Evolutionary conservation across 2,888 invertebrate genomes (phyloP).

Genomic region (Leptarthrus brevirostris): DNA sequence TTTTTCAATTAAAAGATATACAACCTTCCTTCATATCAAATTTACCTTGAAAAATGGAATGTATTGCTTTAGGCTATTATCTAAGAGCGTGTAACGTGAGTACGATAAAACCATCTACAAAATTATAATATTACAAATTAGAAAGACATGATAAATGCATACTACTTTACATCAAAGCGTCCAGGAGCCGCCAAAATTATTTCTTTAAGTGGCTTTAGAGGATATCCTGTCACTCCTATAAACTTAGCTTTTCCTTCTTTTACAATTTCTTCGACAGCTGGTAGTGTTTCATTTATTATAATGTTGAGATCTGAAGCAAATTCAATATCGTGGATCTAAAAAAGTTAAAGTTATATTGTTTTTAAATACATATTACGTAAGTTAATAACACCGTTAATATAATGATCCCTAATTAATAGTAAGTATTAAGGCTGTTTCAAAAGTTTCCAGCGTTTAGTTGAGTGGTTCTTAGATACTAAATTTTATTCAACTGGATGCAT

Average conservation of each 20-base stretch:
- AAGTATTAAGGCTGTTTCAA: too few species aligned
- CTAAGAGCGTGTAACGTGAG: constrained; percentile 82
- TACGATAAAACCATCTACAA: constrained; percentile 73
- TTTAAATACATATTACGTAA: not conserved
- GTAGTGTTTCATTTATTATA: constrained; percentile 87
- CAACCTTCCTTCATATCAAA: not conserved
- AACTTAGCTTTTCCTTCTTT: constrained; percentile 78
- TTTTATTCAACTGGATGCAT: too few species aligned
- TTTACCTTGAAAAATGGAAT: constrained; percentile 75
- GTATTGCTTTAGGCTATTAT: constrained; percentile 80
- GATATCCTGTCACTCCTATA: constrained; percentile 91
- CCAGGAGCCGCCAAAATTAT: constrained; percentile 74
- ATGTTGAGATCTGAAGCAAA: constrained; percentile 82
- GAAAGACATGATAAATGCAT: too few species aligned
- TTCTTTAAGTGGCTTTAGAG: constrained; percentile 80
- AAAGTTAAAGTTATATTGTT: too few species aligned
- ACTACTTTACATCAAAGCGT: constrained; percentile 64
- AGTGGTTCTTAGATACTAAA: too few species aligned
- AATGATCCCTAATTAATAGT: too few species aligned
- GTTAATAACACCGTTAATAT: too few species aligned
- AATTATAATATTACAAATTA: not conserved
- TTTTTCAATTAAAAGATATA: not conserved
- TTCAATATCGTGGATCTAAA: constrained; percentile 91
- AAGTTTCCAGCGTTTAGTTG: too few species aligned
- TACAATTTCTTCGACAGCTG: constrained; percentile 80